Evolutionary conservation across 2,113 vertebrate genomes (phyloP), one percentile per base, ranked within the genome.

Genomic region (Poecilia latipinna): DNA sequence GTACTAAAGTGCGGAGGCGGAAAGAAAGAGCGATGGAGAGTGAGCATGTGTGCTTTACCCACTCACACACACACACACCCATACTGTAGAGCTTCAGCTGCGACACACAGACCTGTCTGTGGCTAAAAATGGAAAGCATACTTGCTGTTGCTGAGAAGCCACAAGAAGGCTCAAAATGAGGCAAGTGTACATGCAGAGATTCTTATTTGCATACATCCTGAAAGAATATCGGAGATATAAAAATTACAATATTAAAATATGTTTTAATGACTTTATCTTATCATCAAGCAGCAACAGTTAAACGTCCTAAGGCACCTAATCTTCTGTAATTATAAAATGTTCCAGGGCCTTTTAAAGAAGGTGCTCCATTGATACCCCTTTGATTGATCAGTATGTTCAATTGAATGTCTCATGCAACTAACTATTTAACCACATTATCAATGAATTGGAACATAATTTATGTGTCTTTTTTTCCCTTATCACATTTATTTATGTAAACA

Each of bases 111-210:
- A 89, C 85, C 84, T 88, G 85, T 84, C 85, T 83, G 70, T 88
- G 78, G 86, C 85, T 91, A 91, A 85, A 90, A 91, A 91, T 89
- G 87, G 89, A 91, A 89, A 70, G 65, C 76, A 75, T 67, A 73
- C 75, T 90, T 88, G 77, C 90, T 90, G 89, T 91, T 89, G 87
- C 90, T 86, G 86, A 86, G 89, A 86, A 82, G 81, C 85, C 68
- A 61, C 80, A 61, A 86, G 86, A 87, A 82, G 79, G 75, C 65
- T 80, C 60, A 71, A 33, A 66, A 78, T 77, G 74, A 67, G 61
- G 65, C 51, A 28, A 32, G 29, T 54, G 12, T 32, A 62, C 78
- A 74, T 66, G 57, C 60, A 68, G 54, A 12, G 61, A 73, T 70
- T 80, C 44, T 74, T 37, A 57, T 35, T 54, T n/a, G 37, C 24